A percentile compares a stretch with the other conserved stretches of the same genome.
Evolutionary conservation across 1,140 invertebrate genomes (phyloP).

Genomic region (Sycophila sp.): DNA sequence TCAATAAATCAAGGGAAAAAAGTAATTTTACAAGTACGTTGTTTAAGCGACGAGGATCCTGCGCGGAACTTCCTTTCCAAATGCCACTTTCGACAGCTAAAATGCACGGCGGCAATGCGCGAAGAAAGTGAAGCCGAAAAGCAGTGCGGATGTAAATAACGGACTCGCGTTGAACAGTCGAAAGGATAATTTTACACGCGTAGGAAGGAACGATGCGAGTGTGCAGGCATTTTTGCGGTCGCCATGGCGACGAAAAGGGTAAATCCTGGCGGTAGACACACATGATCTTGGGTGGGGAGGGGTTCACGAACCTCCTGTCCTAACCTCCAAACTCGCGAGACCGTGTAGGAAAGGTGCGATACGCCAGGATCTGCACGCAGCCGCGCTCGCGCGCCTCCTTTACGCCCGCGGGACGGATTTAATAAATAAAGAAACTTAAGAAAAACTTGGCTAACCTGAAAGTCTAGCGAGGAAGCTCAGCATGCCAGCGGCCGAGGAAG

Average conservation of each 20-base stretch:
- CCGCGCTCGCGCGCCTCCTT: background rate
- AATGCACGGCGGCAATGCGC: background rate
- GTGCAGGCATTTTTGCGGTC: background rate
- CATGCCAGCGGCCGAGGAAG: conserved; percentile 54
- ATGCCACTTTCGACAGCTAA: background rate
- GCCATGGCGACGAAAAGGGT: conserved; percentile 25
- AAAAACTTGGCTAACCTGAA: conserved; percentile 52
- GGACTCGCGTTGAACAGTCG: too few species aligned
- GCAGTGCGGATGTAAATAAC: background rate
- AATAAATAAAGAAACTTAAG: background rate
- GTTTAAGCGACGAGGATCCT: background rate
- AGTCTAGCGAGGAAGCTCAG: conserved; percentile 59
- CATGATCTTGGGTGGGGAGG: too few species aligned
- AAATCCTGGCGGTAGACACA: conserved; percentile 18
- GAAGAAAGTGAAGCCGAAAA: background rate
- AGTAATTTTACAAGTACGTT: too few species aligned
- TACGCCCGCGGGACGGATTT: background rate
- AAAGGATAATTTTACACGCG: too few species aligned
- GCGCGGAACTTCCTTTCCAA: background rate
- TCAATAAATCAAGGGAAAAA: too few species aligned
- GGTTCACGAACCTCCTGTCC: conserved; percentile 11
- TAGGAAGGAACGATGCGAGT: background rate
- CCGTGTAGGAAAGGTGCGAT: too few species aligned
- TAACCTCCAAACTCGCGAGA: conserved; percentile 28
- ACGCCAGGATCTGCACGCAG: too few species aligned